A percentile compares a stretch with the other conserved stretches of the same genome.
Conservation (phyloP, 2,797 vertebrate species). For the Enteromius argenteus region DNA sequence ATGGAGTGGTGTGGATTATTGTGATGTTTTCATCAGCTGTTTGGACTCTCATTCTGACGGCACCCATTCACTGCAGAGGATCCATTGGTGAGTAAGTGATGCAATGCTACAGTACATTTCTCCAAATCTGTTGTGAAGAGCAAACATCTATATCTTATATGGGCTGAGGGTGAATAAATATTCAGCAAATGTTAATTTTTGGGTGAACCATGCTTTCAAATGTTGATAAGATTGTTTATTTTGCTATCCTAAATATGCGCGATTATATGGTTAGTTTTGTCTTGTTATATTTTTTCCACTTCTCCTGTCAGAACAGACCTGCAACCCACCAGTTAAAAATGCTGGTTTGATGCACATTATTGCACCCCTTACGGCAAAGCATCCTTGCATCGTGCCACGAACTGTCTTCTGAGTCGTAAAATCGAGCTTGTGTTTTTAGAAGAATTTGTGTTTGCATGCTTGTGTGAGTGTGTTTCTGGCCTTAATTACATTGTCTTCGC, state of each 20-base stretch:
- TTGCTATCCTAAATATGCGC: not conserved
- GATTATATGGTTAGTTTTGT: too few species aligned
- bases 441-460: not conserved
- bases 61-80: not conserved
- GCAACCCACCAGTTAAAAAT: not conserved
- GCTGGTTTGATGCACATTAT: not conserved
- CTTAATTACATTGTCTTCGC: slow-evolving; percentile 61
- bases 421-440: not conserved
- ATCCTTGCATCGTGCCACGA: not conserved
- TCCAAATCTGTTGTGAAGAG: not conserved
- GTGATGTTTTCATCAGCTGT: not conserved
- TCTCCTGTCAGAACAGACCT: not conserved
- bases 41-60: not conserved
- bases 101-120: not conserved
- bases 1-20: not conserved
- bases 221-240: not conserved
- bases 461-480: not conserved
- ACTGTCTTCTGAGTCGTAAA: not conserved
- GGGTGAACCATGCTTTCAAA: not conserved
- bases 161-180: not conserved
- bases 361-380: not conserved
- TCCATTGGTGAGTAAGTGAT: not conserved
- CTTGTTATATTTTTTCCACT: not conserved
- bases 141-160: not conserved
- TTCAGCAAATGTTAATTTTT: not conserved